Percentiles rank a stretch among this genome's conserved stretches.
Evolutionary conservation across 2,888 invertebrate species (phyloP).

Genomic region (Ophonus ardosiacus): DNA sequence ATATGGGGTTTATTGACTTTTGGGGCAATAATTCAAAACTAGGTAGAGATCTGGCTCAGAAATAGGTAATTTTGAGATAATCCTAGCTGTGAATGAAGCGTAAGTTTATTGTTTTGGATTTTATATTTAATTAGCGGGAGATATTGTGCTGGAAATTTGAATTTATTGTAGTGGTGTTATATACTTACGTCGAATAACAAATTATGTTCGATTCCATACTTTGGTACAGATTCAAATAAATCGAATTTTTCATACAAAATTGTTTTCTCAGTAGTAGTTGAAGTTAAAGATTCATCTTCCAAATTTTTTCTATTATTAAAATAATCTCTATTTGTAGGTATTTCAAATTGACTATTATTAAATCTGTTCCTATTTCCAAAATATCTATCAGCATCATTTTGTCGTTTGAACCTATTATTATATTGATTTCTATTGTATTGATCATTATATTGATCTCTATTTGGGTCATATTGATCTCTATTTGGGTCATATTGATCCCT

Average conservation of each 20-base stretch:
- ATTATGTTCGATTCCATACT: conserved; percentile 84
- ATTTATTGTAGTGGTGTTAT: too few relatives aligned
- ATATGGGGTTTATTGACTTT: too few relatives aligned
- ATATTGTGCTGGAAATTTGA: too few relatives aligned
- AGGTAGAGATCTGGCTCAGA: too few relatives aligned
- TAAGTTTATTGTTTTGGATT: too few relatives aligned
- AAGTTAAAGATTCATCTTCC: conserved; percentile 62
- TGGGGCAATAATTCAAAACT: too few relatives aligned
- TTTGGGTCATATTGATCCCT: conserved; percentile 24
- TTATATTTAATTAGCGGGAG: too few relatives aligned
- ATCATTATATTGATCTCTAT: conserved; percentile 10
- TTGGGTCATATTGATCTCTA: conserved; percentile 18
- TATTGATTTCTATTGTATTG: conserved; percentile 30
- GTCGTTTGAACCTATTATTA: conserved; percentile 36
- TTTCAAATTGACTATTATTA: conserved; percentile 15
- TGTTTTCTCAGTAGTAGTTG: conserved; percentile 65
- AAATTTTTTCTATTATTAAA: conserved; percentile 37
- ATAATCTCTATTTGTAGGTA: conserved; percentile 20
- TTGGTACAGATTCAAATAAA: conserved; percentile 85
- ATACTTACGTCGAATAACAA: conserved; percentile 84
- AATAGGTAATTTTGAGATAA: too few relatives aligned
- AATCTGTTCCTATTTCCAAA: conserved; percentile 6
- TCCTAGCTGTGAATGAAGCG: too few relatives aligned
- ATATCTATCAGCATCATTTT: conserved; percentile 47
- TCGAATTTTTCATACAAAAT: conserved; percentile 80